These are phyloP conservation scores for Phylloscopus collybita DNA, from an alignment of 2,797 vertebrate species.

Conservation along the genomic window DNA sequence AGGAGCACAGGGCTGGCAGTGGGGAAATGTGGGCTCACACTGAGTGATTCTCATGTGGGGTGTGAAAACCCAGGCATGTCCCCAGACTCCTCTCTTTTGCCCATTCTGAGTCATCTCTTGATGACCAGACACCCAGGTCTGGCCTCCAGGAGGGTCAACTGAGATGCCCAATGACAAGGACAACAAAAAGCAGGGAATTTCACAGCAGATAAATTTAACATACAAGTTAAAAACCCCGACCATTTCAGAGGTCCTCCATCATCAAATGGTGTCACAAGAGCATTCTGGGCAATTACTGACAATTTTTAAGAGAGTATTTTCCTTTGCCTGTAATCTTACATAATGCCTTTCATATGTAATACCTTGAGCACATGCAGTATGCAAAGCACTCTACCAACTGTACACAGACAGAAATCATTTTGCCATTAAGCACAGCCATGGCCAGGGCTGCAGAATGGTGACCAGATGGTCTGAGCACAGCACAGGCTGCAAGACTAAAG, in stretches of 20 bases:
- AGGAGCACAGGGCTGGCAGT: fast-evolving
- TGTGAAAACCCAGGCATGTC: background rate
- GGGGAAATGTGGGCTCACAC: fast-evolving
- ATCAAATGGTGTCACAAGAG: constrained; percentile 50
- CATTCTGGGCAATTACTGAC: constrained; percentile 54
- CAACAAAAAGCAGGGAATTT: constrained; percentile 11
- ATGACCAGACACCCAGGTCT: background rate
- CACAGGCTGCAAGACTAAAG: background rate
- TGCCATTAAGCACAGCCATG: constrained; percentile 21
- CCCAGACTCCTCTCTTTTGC: background rate
- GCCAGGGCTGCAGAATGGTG: constrained; percentile 53
- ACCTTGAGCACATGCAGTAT: constrained; percentile 30
- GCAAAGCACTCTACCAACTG: constrained; percentile 52
- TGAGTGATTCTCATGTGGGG: background rate
- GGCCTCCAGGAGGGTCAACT: background rate
- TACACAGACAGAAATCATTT: constrained; percentile 61
- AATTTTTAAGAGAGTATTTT: constrained; percentile 50
- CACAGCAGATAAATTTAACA: constrained; percentile 1
- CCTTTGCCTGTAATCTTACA: constrained; percentile 52
- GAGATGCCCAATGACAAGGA: background rate
- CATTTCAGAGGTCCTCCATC: background rate
- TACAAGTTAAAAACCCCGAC: background rate
- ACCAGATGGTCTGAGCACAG: constrained; percentile 61
- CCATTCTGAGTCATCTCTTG: background rate
- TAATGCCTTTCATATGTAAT: constrained; percentile 66